Percentiles rank a stretch among this genome's conserved stretches.
phyloP scores from a whole-genome alignment of 2,888 invertebrate species.

The Rhagophthalmus giganteus region DNA sequence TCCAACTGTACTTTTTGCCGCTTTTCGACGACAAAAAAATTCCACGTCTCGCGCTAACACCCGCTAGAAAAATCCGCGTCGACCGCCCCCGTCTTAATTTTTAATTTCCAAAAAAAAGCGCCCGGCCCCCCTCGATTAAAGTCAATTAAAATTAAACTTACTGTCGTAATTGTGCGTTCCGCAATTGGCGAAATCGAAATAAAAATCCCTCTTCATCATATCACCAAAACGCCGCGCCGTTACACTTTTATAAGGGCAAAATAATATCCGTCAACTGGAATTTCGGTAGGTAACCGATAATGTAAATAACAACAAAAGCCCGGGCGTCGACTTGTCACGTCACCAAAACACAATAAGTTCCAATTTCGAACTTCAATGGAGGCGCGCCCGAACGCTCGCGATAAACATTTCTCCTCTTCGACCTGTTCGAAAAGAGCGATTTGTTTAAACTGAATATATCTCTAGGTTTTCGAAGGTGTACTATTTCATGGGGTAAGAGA shows the following conservation, averaged over 20 bases:
- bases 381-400: constrained; percentile 1
- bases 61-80: too few relatives aligned
- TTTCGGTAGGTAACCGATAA: too few relatives aligned
- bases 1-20: constrained; percentile 31
- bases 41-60: too few relatives aligned
- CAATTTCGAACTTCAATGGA: constrained; percentile 4
- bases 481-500: constrained; percentile 35
- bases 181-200: not conserved
- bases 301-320: too few relatives aligned
- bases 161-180: not conserved
- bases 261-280: too few relatives aligned
- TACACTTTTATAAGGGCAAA: too few relatives aligned
- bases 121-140: too few relatives aligned
- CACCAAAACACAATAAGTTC: constrained; percentile 3
- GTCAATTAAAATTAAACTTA: not conserved
- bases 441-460: constrained; percentile 35
- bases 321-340: too few relatives aligned
- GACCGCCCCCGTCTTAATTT: too few relatives aligned
- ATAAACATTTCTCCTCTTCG: constrained; percentile 12
- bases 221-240: not conserved
- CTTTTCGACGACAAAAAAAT: constrained; percentile 33
- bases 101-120: too few relatives aligned
- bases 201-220: not conserved
- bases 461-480: constrained; percentile 34
- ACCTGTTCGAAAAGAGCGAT: constrained; percentile 34